Evolutionary conservation across 1,140 invertebrate genomes (phyloP), one percentile per base, ranked within the genome.

Genomic region (Sitophilus oryzae): DNA sequence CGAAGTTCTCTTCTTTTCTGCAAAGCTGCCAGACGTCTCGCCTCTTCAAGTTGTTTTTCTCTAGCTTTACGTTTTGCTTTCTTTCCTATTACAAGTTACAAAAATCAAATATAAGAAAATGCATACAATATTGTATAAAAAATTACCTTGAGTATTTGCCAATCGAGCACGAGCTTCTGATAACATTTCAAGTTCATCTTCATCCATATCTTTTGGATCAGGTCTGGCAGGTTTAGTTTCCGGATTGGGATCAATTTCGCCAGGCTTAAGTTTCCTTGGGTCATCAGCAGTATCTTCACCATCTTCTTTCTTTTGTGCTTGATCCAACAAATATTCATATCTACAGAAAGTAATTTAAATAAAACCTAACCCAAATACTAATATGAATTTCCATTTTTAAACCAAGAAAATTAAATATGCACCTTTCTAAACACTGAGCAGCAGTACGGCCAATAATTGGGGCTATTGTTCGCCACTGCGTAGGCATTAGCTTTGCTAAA

Each of bases 201-300:
- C 96, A 77, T 99, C 96, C 96, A 99, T 99, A 70, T 99, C 96
- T 66, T 98, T 95, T n/a, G 96, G 96, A 79, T 99, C 96, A 11
- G 97, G 96, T 49, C 96, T 79, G 0, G 96, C 97, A 20, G 97
- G 97, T 74, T 99, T 99, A 10, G 96, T 99, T 76, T 99, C 97
- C 16, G 97, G 97, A 76, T 98, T 98, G 0, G 96, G 96, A 76
- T 99, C 97, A 70, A 99, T 99, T 79, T 99, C 96, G 41, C 96
- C 96, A 1, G 96, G 95, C 71, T 96, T 96, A 0, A 99, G 76
- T 71, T 98, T 98, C 15, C 96, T 79, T 0, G 96, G 95, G 76
- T 99, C 96, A 72, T 95, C 90, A 41, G 82, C 83, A 48, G 87
- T 84, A 72, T 94, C 91, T 51, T 94, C 90, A 9, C 91, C 92